Conservation (phyloP, 2,888 invertebrate genomes). For the Polyommatus icarus region DNA sequence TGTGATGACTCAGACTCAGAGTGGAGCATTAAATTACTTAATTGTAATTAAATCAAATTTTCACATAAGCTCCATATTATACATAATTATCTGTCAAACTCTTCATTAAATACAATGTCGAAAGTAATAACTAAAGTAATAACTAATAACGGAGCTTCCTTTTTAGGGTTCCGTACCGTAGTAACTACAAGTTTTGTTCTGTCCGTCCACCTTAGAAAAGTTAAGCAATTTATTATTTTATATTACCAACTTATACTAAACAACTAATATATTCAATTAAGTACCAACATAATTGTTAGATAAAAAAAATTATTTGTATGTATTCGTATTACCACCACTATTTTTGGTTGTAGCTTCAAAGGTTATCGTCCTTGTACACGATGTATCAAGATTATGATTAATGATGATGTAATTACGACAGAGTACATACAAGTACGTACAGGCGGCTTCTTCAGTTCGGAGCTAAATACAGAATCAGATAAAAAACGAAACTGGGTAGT, state of each 20-base stretch:
- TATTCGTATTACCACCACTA: neutral
- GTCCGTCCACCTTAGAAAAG: neutral
- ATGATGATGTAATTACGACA: neutral
- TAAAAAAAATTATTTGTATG: neutral
- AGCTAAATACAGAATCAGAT: neutral
- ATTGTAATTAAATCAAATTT: too few species aligned
- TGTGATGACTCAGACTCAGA: too few species aligned
- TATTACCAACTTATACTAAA: too few species aligned
- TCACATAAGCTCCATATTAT: too few species aligned
- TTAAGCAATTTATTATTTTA: neutral
- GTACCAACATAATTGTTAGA: neutral
- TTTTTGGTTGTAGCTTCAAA: neutral
- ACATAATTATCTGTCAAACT: too few species aligned
- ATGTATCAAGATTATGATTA: slow-evolving; percentile 8
- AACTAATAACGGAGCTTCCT: neutral
- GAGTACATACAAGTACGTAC: neutral
- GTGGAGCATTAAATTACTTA: too few species aligned
- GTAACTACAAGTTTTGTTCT: neutral
- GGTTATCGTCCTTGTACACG: neutral
- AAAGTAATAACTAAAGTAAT: too few species aligned
- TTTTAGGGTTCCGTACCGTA: neutral
- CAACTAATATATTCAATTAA: neutral
- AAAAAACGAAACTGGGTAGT: neutral
- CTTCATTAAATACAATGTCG: too few species aligned
- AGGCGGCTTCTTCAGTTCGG: neutral